A percentile compares a stretch with the other conserved stretches of the same genome.
These are phyloP conservation scores for Holcopasites calliopsidis DNA, from an alignment of 1,140 invertebrate genomes.

Conservation along the genomic window DNA sequence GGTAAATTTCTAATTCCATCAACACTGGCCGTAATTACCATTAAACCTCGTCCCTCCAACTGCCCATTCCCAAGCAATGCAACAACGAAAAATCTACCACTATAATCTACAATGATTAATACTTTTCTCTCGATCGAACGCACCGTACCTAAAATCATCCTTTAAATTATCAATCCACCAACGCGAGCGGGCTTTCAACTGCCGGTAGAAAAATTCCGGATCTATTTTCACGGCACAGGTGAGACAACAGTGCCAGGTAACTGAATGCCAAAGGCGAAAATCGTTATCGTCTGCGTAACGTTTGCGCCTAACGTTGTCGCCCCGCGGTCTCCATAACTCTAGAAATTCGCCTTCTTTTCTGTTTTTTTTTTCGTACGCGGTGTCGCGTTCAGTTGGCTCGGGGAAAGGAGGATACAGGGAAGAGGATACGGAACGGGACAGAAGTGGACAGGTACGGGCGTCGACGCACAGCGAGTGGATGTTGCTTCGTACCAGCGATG, in stretches of 20 bases:
- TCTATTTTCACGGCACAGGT: neutral
- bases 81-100: too few relatives aligned
- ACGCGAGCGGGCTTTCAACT: neutral
- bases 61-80: too few relatives aligned
- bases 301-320: too few relatives aligned
- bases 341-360: neutral
- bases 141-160: too few relatives aligned
- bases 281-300: neutral
- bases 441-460: slow-evolving; percentile 34
- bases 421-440: slow-evolving; percentile 13
- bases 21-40: too few relatives aligned
- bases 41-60: too few relatives aligned
- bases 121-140: too few relatives aligned
- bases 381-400: slow-evolving; percentile 21
- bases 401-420: slow-evolving; percentile 40
- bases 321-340: neutral
- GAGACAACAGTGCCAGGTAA: neutral
- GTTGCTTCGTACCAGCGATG: slow-evolving; percentile 52
- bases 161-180: neutral
- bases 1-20: too few relatives aligned
- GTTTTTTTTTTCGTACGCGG: neutral
- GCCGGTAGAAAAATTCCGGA: neutral
- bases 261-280: neutral
- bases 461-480: slow-evolving; percentile 20
- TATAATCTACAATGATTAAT: too few relatives aligned